These are phyloP conservation scores for Rhineura floridana DNA, from an alignment of 2,113 vertebrate genomes.

Conservation along the genomic window DNA sequence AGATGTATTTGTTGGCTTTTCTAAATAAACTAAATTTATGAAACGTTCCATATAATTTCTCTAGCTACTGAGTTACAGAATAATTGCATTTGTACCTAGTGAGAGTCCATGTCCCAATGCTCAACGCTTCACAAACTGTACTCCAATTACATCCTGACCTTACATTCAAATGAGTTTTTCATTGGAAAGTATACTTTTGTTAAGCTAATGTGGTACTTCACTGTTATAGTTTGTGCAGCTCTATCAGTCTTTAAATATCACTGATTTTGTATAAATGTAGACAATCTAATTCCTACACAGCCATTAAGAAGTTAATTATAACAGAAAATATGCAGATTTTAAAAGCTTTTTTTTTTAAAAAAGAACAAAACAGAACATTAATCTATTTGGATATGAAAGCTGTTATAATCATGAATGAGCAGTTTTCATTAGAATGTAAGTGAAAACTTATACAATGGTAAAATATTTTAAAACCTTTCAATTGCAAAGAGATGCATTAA, in stretches of 20 bases:
- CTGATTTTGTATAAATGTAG: not conserved
- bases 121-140: not conserved
- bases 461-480: conserved; percentile 9
- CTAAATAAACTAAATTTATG: not conserved
- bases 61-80: fast-evolving
- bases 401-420: not conserved
- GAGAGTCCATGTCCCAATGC: not conserved
- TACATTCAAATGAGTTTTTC: not conserved
- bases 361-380: not conserved
- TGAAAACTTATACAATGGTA: not conserved
- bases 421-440: not conserved
- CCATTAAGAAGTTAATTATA: not conserved
- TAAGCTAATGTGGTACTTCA: not conserved
- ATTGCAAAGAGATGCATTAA: not conserved
- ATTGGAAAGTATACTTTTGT: not conserved
- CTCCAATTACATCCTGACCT: not conserved
- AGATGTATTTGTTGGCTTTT: not conserved
- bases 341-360: not conserved
- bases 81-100: not conserved
- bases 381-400: not conserved
- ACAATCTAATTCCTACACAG: conserved; percentile 18
- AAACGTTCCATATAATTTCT: not conserved
- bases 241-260: conserved; percentile 25
- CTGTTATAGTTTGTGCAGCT: not conserved
- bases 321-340: not conserved